Evolutionary conservation across 2,888 invertebrate species (phyloP).

Genomic region (Scaptomyza polygonia): DNA sequence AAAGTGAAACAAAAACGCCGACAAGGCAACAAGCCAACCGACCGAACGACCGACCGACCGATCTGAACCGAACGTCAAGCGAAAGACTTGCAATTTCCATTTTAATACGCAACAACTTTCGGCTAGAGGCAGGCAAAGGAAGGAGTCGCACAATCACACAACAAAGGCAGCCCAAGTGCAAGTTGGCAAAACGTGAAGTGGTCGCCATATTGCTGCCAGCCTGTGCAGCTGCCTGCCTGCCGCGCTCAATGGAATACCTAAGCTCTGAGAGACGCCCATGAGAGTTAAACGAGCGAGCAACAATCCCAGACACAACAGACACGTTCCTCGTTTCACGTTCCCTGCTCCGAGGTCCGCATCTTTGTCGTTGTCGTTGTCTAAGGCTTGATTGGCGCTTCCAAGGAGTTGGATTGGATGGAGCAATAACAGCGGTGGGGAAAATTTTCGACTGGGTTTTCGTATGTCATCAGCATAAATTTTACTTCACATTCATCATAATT

Average conservation of each 20-base stretch:
- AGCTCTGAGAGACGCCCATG: slow-evolving; percentile 56
- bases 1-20: slow-evolving; percentile 78
- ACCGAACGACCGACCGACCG: slow-evolving; percentile 13
- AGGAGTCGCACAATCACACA: slow-evolving; percentile 5
- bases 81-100: slow-evolving; percentile 79
- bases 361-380: slow-evolving; percentile 49
- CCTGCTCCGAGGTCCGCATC: background rate
- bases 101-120: slow-evolving; percentile 78
- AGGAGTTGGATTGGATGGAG: slow-evolving; percentile 8
- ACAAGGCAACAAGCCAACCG: slow-evolving; percentile 31
- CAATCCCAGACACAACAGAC: slow-evolving; percentile 24
- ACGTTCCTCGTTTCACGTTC: background rate
- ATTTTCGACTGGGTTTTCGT: slow-evolving; percentile 30
- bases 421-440: slow-evolving; percentile 20
- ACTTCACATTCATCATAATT: slow-evolving; percentile 77
- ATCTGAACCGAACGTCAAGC: slow-evolving; percentile 29
- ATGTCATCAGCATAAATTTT: slow-evolving; percentile 80
- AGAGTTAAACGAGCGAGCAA: slow-evolving; percentile 41
- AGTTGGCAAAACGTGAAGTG: slow-evolving; percentile 40
- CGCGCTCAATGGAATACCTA: slow-evolving; percentile 58
- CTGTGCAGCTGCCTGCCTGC: slow-evolving; percentile 29
- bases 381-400: slow-evolving; percentile 43
- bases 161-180: slow-evolving; percentile 14
- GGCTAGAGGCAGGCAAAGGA: slow-evolving; percentile 60
- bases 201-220: slow-evolving; percentile 12